A percentile compares a stretch with the other conserved stretches of the same genome.
These are phyloP conservation scores for Nysson spinosus DNA, from an alignment of 2,888 invertebrate species.

Conservation along the genomic window DNA sequence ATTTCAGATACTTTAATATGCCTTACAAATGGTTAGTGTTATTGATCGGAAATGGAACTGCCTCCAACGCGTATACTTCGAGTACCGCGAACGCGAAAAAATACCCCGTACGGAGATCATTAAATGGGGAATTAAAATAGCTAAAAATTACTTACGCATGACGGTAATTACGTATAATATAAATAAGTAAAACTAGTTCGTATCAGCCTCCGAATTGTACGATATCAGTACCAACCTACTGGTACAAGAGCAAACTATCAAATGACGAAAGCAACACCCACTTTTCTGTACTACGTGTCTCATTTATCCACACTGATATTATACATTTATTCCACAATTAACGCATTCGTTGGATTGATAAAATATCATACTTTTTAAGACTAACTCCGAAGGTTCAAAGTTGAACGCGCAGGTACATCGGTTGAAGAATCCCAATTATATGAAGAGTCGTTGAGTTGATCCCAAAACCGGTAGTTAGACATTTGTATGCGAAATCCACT, in stretches of 20 bases:
- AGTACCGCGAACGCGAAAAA: slow-evolving; percentile 4
- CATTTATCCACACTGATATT: slow-evolving; percentile 3
- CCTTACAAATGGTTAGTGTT: slow-evolving; percentile 64
- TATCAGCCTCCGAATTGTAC: slow-evolving; percentile 40
- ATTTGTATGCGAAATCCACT: slow-evolving; percentile 20
- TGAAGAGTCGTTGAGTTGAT: slow-evolving; percentile 38
- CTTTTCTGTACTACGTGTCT: slow-evolving; percentile 61
- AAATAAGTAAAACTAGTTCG: slow-evolving; percentile 37
- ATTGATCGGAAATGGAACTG: slow-evolving; percentile 63
- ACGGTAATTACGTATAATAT: slow-evolving; percentile 24
- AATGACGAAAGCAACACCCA: slow-evolving; percentile 68
- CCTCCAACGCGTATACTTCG: slow-evolving; percentile 14
- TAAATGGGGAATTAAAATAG: slow-evolving; percentile 9
- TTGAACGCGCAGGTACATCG: not conserved
- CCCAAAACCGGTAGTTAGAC: slow-evolving; percentile 45
- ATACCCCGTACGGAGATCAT: not conserved
- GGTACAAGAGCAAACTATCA: slow-evolving; percentile 49
- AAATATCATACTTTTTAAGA: not conserved
- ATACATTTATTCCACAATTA: not conserved
- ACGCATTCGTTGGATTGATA: not conserved
- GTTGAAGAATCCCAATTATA: slow-evolving; percentile 12
- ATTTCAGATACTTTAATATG: slow-evolving; percentile 57
- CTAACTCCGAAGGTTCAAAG: not conserved
- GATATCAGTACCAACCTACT: slow-evolving; percentile 35
- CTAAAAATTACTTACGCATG: slow-evolving; percentile 52